Conservation (phyloP, 1,140 invertebrate species). For the Whitmania pigra region DNA sequence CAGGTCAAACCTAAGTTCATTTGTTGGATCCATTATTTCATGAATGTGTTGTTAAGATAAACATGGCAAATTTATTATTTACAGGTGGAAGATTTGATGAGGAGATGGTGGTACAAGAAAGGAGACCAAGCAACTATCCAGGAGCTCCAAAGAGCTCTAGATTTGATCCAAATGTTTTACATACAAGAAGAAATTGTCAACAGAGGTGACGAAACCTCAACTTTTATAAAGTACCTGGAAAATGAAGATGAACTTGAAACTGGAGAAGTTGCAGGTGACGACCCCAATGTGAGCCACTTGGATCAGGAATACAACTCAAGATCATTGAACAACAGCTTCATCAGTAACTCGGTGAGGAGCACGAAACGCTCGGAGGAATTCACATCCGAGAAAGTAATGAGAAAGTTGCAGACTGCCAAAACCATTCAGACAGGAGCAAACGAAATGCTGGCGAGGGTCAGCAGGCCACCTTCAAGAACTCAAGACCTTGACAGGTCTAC, state of each 20-base stretch:
- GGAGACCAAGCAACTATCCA: conserved; percentile 22
- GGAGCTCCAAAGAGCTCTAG: conserved; percentile 22
- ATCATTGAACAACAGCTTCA: conserved; percentile 22
- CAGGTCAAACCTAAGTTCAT: conserved; percentile 8
- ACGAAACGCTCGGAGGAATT: neutral
- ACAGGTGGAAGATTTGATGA: conserved; percentile 24
- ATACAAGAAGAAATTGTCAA: conserved; percentile 20
- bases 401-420: conserved; percentile 10
- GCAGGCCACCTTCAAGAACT: neutral
- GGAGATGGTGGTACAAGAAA: conserved; percentile 24
- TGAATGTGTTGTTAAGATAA: neutral
- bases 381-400: neutral
- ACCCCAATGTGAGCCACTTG: conserved; percentile 23
- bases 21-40: neutral
- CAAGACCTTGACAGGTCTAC: no score
- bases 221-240: conserved; percentile 2
- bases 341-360: neutral
- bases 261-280: conserved; percentile 15
- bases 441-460: neutral
- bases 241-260: conserved; percentile 21
- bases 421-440: neutral
- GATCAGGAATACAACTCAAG: conserved; percentile 21
- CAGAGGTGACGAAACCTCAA: neutral
- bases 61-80: neutral
- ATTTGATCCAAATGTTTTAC: conserved; percentile 21